Conservation (phyloP, 2,888 invertebrate species). For the Fabriciana adippe region DNA sequence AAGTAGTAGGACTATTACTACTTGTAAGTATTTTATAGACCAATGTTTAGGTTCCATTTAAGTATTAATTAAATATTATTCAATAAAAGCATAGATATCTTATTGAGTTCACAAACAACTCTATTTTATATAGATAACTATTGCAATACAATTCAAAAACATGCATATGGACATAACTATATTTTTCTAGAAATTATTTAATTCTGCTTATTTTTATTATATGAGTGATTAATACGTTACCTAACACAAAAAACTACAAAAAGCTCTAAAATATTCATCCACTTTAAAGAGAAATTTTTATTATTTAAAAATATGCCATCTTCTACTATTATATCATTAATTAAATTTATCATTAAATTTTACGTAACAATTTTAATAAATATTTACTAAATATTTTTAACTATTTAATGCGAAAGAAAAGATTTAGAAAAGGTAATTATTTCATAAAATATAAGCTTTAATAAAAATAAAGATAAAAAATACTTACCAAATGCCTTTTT, state of each 20-base stretch:
- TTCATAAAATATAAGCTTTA: background rate
- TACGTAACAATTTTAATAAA: too few relatives aligned
- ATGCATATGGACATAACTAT: too few relatives aligned
- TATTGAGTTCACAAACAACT: conserved; percentile 31
- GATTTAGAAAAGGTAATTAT: background rate
- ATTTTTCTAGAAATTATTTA: too few relatives aligned
- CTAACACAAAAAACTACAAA: background rate
- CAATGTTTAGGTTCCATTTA: too few relatives aligned
- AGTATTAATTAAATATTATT: conserved; percentile 21
- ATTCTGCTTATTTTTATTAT: background rate
- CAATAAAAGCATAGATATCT: conserved; percentile 25
- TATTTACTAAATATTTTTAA: too few relatives aligned
- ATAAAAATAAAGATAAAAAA: background rate
- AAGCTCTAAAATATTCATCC: conserved; percentile 5
- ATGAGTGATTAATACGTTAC: background rate
- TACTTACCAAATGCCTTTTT: conserved; percentile 75
- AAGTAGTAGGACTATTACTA: too few relatives aligned
- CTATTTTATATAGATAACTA: conserved; percentile 3
- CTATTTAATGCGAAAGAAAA: too few relatives aligned
- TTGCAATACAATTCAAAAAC: background rate
- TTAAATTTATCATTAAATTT: too few relatives aligned
- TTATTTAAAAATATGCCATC: background rate
- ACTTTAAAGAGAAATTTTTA: background rate
- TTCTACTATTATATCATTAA: too few relatives aligned
- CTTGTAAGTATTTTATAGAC: too few relatives aligned